Percentiles rank a stretch among this genome's conserved stretches.
Conservation (phyloP, 2,888 invertebrate genomes). For the Epiblema foenella region DNA sequence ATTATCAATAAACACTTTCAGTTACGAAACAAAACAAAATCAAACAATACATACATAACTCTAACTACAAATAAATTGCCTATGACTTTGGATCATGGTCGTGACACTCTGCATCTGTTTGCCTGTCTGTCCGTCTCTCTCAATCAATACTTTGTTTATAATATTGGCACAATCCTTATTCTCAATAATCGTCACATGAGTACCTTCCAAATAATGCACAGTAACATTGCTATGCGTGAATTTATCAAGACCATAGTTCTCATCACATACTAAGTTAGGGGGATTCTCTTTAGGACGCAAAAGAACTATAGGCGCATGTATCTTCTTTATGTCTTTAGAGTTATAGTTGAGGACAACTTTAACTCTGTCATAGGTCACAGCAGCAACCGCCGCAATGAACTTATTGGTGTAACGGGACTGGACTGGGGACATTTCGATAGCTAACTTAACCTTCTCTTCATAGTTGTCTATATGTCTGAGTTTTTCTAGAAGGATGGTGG, state of each 20-base stretch:
- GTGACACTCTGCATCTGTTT: constrained; percentile 67
- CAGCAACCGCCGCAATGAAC: constrained; percentile 62
- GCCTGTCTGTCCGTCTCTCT: constrained; percentile 55
- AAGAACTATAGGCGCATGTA: constrained; percentile 85
- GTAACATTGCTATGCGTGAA: constrained; percentile 84
- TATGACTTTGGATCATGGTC: constrained; percentile 70
- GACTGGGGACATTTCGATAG: constrained; percentile 68
- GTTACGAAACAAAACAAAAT: constrained; percentile 1
- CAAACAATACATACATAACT: constrained; percentile 9
- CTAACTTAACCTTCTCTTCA: constrained; percentile 83
- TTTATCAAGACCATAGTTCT: constrained; percentile 88
- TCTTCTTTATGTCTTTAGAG: constrained; percentile 70
- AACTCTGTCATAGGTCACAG: constrained; percentile 79
- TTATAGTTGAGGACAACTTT: constrained; percentile 81
- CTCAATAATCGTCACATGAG: constrained; percentile 88
- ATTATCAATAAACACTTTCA: neutral
- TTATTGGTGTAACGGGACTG: constrained; percentile 70
- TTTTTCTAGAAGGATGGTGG: constrained; percentile 68
- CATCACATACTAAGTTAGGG: constrained; percentile 80
- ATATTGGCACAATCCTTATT: constrained; percentile 86
- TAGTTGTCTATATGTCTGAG: constrained; percentile 82
- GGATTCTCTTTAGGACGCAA: constrained; percentile 86
- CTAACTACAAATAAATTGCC: constrained; percentile 56
- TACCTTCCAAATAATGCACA: constrained; percentile 88
- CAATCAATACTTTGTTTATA: constrained; percentile 80